A percentile compares a stretch with the other conserved stretches of the same genome.
These are phyloP conservation scores for Rhopalosiphum padi DNA, from an alignment of 1,140 invertebrate genomes.

Conservation along the genomic window DNA sequence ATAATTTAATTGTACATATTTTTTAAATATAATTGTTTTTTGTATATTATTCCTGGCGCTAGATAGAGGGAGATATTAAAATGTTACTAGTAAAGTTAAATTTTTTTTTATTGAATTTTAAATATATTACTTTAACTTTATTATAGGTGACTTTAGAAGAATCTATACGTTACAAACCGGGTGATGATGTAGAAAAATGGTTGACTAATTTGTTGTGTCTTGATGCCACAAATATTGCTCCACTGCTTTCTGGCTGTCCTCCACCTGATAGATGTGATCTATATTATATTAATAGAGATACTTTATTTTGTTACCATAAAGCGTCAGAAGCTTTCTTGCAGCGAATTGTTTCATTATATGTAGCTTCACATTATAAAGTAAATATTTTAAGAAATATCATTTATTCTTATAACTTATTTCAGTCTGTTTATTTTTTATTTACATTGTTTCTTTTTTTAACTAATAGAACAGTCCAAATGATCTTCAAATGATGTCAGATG, in stretches of 20 bases:
- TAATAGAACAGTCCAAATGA: slow-evolving; percentile 97
- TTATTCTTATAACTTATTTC: background rate
- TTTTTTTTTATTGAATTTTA: background rate
- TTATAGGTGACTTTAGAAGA: slow-evolving; percentile 82
- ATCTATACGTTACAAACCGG: slow-evolving; percentile 91
- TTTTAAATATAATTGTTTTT: too few species aligned
- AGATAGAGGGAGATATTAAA: background rate
- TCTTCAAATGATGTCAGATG: slow-evolving; percentile 98
- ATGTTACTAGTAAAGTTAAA: background rate
- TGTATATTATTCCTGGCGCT: background rate
- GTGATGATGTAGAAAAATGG: slow-evolving; percentile 92
- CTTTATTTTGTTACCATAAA: slow-evolving; percentile 96
- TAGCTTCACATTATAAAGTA: slow-evolving; percentile 97
- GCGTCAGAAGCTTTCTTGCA: slow-evolving; percentile 95
- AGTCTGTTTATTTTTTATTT: background rate
- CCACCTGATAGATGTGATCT: slow-evolving; percentile 88
- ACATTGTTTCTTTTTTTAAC: slow-evolving; percentile 57
- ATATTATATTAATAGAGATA: slow-evolving; percentile 91
- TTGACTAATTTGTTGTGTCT: slow-evolving; percentile 90
- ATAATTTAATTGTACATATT: too few species aligned
- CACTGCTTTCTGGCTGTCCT: slow-evolving; percentile 80
- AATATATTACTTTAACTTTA: background rate
- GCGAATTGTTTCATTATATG: slow-evolving; percentile 89
- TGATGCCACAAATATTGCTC: slow-evolving; percentile 75
- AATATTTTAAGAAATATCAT: slow-evolving; percentile 36